A percentile compares a stretch with the other conserved stretches of the same genome.
Conservation (phyloP, 2,113 vertebrate species). For the Crotalus horridus region DNA sequence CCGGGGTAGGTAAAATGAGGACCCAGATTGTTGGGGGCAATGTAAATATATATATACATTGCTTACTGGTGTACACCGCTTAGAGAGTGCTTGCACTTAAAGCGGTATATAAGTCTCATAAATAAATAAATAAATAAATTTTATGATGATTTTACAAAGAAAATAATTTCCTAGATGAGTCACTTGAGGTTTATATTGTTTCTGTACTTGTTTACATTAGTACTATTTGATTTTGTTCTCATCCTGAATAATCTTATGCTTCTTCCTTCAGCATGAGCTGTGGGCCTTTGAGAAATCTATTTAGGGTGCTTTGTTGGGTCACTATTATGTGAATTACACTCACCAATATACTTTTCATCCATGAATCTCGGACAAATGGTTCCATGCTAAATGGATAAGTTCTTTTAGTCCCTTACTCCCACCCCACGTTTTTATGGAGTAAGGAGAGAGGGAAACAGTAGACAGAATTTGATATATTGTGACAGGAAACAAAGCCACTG, state of each 20-base stretch:
- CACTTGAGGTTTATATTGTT: slow-evolving; percentile 1
- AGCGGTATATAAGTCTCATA: too few relatives aligned
- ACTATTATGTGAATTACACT: neutral
- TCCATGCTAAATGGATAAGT: neutral
- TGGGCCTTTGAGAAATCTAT: neutral
- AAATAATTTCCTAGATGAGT: neutral
- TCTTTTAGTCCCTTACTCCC: neutral
- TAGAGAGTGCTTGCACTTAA: too few relatives aligned
- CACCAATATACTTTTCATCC: neutral
- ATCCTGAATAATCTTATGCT: neutral
- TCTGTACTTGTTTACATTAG: neutral
- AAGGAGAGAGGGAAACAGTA: too few relatives aligned
- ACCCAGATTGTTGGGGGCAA: too few relatives aligned
- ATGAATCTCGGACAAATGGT: neutral
- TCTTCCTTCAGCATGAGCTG: neutral
- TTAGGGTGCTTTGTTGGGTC: neutral
- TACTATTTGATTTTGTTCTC: neutral
- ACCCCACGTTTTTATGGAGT: neutral
- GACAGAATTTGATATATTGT: neutral
- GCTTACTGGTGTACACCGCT: too few relatives aligned
- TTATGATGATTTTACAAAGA: neutral
- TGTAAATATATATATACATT: too few relatives aligned
- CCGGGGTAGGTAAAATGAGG: too few relatives aligned
- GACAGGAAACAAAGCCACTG: neutral
- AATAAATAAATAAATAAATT: too few relatives aligned